Evolutionary conservation across 2,113 vertebrate species (phyloP).

Genomic region (Zosterops borbonicus): DNA sequence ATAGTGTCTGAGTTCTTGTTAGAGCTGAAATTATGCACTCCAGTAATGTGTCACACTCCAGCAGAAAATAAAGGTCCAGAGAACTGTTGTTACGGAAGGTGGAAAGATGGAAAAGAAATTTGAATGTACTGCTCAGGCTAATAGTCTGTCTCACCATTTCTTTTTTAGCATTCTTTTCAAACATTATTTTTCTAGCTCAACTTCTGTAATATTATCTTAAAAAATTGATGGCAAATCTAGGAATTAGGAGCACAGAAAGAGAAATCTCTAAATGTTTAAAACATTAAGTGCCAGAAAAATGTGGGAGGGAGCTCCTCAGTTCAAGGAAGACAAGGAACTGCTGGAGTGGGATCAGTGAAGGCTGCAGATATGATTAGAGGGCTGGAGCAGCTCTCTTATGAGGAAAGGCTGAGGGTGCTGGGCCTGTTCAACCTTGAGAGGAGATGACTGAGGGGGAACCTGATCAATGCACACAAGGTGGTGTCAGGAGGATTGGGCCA

Average conservation of each 20-base stretch:
- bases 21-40: not conserved
- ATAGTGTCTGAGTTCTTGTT: not conserved
- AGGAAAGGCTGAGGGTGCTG: not conserved
- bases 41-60: not conserved
- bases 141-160: not conserved
- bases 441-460: not conserved
- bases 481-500: not conserved
- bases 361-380: not conserved
- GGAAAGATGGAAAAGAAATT: not conserved
- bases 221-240: not conserved
- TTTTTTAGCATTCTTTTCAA: not conserved
- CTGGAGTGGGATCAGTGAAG: not conserved
- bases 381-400: not conserved
- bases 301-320: not conserved
- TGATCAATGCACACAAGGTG: no score
- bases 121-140: not conserved
- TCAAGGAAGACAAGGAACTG: not conserved
- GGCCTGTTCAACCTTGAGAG: not conserved
- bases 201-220: not conserved
- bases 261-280: not conserved
- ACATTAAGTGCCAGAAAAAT: not conserved
- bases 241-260: not conserved
- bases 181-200: not conserved
- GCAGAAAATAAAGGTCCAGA: not conserved
- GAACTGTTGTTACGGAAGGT: not conserved